Percentiles rank a stretch among this genome's conserved stretches.
phyloP scores from a whole-genome alignment of 2,888 invertebrate genomes.

The Adineta ricciae region DNA sequence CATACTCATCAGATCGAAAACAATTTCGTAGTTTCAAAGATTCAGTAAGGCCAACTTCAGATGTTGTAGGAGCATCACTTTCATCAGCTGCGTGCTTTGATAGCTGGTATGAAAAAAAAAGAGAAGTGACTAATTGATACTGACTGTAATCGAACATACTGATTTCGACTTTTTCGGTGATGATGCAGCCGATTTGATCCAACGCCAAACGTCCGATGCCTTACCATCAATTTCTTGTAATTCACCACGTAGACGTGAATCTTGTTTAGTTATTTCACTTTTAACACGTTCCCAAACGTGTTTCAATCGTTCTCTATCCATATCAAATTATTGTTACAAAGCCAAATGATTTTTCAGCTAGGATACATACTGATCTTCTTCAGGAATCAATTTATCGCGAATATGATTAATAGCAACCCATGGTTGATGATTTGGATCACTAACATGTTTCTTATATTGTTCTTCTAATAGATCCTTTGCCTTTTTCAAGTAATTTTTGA shows the following conservation, averaged over 20 bases:
- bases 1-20: background rate
- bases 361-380: background rate
- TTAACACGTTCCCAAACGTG: background rate
- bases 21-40: constrained; percentile 1
- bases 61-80: background rate
- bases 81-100: background rate
- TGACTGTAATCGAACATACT: background rate
- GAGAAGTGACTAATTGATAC: too few relatives aligned
- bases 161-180: background rate
- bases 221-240: constrained; percentile 77
- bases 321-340: too few relatives aligned
- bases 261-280: constrained; percentile 43
- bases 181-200: constrained; percentile 40
- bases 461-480: background rate
- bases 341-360: too few relatives aligned
- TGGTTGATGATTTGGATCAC: background rate
- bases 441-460: background rate
- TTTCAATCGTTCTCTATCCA: background rate
- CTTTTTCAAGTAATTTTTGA: background rate
- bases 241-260: constrained; percentile 64
- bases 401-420: constrained; percentile 8
- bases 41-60: background rate
- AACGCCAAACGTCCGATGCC: constrained; percentile 74
- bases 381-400: background rate
- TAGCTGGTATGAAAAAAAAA: background rate